A percentile compares a stretch with the other conserved stretches of the same genome.
Evolutionary conservation across 1,140 invertebrate genomes (phyloP).

Genomic region (Dreissena rostriformis): DNA sequence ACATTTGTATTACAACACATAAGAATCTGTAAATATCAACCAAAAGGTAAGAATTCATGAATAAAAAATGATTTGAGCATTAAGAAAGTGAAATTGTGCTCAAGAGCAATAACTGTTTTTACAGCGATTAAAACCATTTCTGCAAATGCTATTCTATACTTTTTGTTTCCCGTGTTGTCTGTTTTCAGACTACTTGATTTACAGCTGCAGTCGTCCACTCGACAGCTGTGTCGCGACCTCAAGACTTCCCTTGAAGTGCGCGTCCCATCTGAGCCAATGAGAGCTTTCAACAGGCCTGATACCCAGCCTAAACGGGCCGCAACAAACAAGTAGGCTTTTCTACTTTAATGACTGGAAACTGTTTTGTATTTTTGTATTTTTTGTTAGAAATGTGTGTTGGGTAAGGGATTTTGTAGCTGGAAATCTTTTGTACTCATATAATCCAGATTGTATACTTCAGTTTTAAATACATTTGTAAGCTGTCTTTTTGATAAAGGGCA

Average conservation of each 20-base stretch:
- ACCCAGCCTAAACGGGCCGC: background rate
- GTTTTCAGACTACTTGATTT: constrained; percentile 32
- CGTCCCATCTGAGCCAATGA: constrained; percentile 44
- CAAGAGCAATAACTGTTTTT: too few species aligned
- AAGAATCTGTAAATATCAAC: too few species aligned
- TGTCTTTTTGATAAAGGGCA: background rate
- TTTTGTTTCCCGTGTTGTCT: background rate
- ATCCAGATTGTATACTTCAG: background rate
- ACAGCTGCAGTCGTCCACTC: constrained; percentile 23
- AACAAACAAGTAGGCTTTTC: background rate
- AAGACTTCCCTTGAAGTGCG: constrained; percentile 38
- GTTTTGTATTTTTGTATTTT: background rate
- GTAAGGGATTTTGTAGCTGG: background rate
- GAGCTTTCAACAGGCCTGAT: background rate
- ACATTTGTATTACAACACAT: too few species aligned
- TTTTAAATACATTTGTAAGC: too few species aligned
- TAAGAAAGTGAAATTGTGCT: too few species aligned
- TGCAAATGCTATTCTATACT: too few species aligned
- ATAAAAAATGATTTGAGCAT: too few species aligned
- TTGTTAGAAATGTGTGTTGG: background rate
- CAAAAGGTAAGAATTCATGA: too few species aligned
- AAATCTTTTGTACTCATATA: background rate
- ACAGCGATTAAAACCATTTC: background rate
- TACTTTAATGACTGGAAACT: background rate
- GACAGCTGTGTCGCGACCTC: constrained; percentile 49